These are phyloP conservation scores for Drosophila kurseongensis DNA, from an alignment of 1,140 invertebrate genomes.

Conservation along the genomic window DNA sequence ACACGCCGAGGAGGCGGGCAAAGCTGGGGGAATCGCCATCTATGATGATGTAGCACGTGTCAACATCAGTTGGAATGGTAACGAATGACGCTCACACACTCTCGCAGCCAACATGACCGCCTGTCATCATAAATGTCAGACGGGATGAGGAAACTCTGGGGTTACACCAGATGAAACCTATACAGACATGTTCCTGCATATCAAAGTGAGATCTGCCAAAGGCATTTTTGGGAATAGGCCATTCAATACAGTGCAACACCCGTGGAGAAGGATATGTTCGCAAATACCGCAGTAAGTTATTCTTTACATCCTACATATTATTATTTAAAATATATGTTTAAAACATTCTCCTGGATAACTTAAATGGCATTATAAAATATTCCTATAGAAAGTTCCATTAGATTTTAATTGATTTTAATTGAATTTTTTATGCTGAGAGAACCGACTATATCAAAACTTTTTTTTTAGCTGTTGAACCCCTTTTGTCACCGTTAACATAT, in stretches of 20 bases:
- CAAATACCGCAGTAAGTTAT: neutral
- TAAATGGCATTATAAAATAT: no score
- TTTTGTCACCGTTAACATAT: no score
- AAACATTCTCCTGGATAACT: no score
- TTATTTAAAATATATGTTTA: no score
- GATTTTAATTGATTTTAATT: no score
- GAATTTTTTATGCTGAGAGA: no score
- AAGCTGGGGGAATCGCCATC: conserved; percentile 45
- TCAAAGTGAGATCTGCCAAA: conserved; percentile 24
- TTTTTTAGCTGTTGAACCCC: no score
- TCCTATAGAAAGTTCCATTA: no score
- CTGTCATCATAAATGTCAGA: conserved; percentile 79
- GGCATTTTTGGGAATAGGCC: conserved; percentile 6
- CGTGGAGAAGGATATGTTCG: neutral
- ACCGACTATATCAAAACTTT: no score
- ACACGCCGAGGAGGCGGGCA: neutral
- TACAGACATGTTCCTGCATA: conserved; percentile 50
- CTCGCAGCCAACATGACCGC: conserved; percentile 59
- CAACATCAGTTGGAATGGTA: conserved; percentile 69
- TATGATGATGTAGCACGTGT: conserved; percentile 82
- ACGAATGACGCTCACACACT: conserved; percentile 28
- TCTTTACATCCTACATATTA: no score
- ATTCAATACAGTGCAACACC: conserved; percentile 12
- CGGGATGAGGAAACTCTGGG: conserved; percentile 11
- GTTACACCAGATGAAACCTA: conserved; percentile 34